phyloP scores from a whole-genome alignment of 2,797 vertebrate species.

The Sebastes iracundus region DNA sequence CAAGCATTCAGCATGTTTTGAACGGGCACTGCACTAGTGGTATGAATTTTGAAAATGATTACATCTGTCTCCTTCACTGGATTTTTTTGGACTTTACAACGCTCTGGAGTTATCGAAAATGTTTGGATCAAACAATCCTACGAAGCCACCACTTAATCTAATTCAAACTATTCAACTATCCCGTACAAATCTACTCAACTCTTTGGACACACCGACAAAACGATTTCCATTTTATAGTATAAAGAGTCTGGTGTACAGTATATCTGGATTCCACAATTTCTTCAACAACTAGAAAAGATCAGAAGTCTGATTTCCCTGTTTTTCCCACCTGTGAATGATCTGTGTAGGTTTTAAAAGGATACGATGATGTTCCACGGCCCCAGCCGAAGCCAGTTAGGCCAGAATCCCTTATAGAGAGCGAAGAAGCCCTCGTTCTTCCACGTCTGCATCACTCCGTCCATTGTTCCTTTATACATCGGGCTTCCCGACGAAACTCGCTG shows the following conservation, averaged over 20 bases:
- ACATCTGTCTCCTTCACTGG: not conserved
- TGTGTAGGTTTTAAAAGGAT: slow-evolving; percentile 85
- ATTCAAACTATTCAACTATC: no score
- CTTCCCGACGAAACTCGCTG: slow-evolving; percentile 91
- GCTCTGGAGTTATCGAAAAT: not conserved
- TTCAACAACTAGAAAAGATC: not conserved
- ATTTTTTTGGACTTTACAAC: not conserved
- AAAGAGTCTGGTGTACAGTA: not conserved
- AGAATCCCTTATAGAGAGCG: slow-evolving; percentile 97
- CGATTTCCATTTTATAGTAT: not conserved
- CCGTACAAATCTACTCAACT: no score
- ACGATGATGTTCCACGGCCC: slow-evolving; percentile 99
- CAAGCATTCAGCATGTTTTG: not conserved
- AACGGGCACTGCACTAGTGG: not conserved
- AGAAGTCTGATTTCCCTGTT: not conserved
- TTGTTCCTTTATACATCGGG: slow-evolving; percentile 91
- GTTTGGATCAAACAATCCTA: not conserved
- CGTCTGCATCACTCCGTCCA: slow-evolving; percentile 95
- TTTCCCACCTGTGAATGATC: not conserved
- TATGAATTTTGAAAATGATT: no score
- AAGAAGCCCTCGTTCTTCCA: slow-evolving; percentile 97
- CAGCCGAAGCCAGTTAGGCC: slow-evolving; percentile 97
- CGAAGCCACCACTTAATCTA: not conserved
- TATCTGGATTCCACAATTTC: not conserved
- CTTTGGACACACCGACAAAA: no score